A percentile compares a stretch with the other conserved stretches of the same genome.
These are phyloP conservation scores for Chamaea fasciata DNA, from an alignment of 2,113 vertebrate species.

Conservation along the genomic window DNA sequence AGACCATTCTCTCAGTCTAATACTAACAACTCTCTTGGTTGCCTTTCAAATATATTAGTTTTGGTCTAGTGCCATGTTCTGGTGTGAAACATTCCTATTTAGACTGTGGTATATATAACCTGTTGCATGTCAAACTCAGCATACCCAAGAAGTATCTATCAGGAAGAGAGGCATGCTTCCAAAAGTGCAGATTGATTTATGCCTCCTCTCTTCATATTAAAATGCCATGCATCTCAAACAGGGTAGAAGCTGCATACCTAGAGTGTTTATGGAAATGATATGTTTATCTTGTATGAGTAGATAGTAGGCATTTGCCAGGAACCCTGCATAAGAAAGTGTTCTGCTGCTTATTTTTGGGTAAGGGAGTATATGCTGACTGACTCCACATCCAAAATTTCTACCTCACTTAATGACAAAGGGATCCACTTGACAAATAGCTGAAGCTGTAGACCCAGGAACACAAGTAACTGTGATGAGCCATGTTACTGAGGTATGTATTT, in stretches of 20 bases:
- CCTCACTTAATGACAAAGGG: not conserved
- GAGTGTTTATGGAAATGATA: not conserved
- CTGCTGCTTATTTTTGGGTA: slow-evolving; percentile 1
- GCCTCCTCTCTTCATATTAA: not conserved
- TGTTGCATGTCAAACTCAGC: not conserved
- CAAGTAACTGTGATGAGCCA: not conserved
- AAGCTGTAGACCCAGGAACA: not conserved
- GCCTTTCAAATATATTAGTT: not conserved
- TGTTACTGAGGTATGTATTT: not conserved
- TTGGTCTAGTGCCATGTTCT: not conserved
- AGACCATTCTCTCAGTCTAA: not conserved
- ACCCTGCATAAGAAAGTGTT: not conserved
- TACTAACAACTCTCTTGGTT: not conserved
- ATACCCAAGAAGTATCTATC: not conserved
- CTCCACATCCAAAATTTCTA: not conserved
- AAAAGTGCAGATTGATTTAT: not conserved
- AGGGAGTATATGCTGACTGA: not conserved
- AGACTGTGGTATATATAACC: not conserved
- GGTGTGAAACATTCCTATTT: not conserved
- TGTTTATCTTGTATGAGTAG: not conserved
- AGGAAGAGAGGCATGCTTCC: not conserved
- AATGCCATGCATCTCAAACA: not conserved
- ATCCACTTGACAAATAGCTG: not conserved
- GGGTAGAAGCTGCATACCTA: not conserved
- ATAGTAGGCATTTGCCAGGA: not conserved